These are phyloP conservation scores for Acromyrmex echinatior DNA, from an alignment of 1,140 invertebrate species.

Conservation along the genomic window DNA sequence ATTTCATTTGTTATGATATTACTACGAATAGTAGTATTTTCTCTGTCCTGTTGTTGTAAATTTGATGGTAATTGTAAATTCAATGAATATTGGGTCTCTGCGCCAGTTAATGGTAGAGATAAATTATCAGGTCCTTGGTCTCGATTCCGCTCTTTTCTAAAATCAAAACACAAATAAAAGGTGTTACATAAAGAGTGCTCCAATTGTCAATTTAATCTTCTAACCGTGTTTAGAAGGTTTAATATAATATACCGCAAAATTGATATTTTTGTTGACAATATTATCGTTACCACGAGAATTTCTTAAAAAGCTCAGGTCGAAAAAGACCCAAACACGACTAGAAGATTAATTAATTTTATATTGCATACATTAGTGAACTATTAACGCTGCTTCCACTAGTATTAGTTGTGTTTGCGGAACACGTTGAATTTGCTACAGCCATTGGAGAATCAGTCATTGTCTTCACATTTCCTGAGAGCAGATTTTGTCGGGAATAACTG, in stretches of 20 bases:
- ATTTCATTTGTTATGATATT: conserved; percentile 80
- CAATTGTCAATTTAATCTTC: not conserved
- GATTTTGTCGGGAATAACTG: conserved; percentile 95
- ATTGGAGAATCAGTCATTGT: conserved; percentile 86
- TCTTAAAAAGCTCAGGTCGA: no score
- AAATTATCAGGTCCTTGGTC: conserved; percentile 79
- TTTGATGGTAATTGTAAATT: conserved; percentile 80
- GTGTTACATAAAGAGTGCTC: conserved; percentile 20
- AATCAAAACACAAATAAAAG: conserved; percentile 21
- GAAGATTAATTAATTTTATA: conserved; percentile 15
- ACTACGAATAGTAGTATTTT: conserved; percentile 71
- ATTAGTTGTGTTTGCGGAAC: conserved; percentile 69
- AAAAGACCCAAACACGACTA: no score
- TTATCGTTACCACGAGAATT: no score
- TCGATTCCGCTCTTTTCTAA: conserved; percentile 82
- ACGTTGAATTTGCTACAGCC: conserved; percentile 72
- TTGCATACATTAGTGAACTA: conserved; percentile 76
- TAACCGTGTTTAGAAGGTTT: no score
- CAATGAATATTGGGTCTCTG: conserved; percentile 79
- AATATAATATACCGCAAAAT: no score
- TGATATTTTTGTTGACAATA: no score
- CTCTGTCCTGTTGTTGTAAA: conserved; percentile 78
- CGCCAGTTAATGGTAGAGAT: conserved; percentile 68
- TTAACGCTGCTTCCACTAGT: conserved; percentile 67
- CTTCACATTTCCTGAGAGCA: conserved; percentile 91